Evolutionary conservation across 2,797 vertebrate species (phyloP).

Genomic region (Cossypha polioptera): DNA sequence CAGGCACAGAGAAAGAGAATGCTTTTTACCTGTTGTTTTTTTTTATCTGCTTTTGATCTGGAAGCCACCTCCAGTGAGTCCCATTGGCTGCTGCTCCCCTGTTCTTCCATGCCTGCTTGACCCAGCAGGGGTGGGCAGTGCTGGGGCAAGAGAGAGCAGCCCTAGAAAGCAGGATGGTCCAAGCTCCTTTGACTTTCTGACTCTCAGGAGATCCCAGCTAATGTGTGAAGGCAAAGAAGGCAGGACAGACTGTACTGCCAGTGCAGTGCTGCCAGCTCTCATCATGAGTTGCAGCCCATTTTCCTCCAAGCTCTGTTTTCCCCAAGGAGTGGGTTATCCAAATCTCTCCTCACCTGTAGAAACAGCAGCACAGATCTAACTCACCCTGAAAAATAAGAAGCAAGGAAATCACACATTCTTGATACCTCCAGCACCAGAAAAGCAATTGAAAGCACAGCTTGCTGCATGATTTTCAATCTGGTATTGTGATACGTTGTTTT

Average conservation of each 20-base stretch:
- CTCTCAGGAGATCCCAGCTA: background rate
- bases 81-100: background rate
- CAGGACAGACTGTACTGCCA: background rate
- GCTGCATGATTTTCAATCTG: background rate
- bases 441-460: background rate
- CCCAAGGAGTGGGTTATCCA: background rate
- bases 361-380: background rate
- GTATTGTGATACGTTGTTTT: background rate
- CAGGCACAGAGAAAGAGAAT: background rate
- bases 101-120: background rate
- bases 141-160: background rate
- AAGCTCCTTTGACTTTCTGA: background rate
- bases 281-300: rapidly evolving
- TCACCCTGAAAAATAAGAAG: background rate
- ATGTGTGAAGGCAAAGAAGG: background rate
- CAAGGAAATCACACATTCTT: background rate
- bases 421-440: background rate
- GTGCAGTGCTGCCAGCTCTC: background rate
- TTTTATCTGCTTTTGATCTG: rapidly evolving
- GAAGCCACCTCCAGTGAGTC: background rate
- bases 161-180: background rate
- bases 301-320: background rate
- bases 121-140: background rate
- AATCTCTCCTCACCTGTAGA: background rate
- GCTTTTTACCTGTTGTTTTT: rapidly evolving